Conservation (phyloP, 2,113 vertebrate species). For the Psittacara wagleri region DNA sequence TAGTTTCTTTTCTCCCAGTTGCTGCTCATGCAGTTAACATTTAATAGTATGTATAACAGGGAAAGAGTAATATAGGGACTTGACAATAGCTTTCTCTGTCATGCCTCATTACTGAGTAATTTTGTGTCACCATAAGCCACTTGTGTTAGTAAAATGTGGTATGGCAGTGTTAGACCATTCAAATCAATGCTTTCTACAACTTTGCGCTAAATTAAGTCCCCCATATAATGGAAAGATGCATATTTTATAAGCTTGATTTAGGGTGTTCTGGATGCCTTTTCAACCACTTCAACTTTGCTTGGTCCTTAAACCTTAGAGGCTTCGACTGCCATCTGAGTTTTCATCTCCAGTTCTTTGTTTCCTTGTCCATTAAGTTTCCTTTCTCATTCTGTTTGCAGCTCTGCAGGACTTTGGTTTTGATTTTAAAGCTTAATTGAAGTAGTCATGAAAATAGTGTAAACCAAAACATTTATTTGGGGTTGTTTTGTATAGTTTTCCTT, state of each 20-base stretch:
- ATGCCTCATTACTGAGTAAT: not conserved
- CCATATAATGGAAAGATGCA: accelerated
- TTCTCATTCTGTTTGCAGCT: not conserved
- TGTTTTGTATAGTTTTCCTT: not conserved
- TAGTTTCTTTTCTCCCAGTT: not conserved
- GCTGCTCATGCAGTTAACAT: not conserved
- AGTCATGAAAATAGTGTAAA: not conserved
- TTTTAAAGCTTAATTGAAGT: not conserved
- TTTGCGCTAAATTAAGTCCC: not conserved
- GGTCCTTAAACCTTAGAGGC: not conserved
- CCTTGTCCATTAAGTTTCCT: not conserved
- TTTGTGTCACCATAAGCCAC: not conserved
- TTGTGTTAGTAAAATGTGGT: not conserved
- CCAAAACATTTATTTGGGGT: accelerated
- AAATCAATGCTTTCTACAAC: not conserved
- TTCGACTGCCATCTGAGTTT: not conserved
- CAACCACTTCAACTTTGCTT: not conserved
- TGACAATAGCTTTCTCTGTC: not conserved
- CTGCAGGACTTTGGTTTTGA: not conserved
- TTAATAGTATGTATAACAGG: not conserved
- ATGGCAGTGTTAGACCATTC: not conserved
- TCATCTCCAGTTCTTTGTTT: not conserved
- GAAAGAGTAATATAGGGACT: not conserved
- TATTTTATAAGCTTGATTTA: not conserved
- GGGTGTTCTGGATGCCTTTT: not conserved